A percentile compares a stretch with the other conserved stretches of the same genome.
Evolutionary conservation across 1,140 invertebrate genomes (phyloP).

Genomic region (Capitella teleta): DNA sequence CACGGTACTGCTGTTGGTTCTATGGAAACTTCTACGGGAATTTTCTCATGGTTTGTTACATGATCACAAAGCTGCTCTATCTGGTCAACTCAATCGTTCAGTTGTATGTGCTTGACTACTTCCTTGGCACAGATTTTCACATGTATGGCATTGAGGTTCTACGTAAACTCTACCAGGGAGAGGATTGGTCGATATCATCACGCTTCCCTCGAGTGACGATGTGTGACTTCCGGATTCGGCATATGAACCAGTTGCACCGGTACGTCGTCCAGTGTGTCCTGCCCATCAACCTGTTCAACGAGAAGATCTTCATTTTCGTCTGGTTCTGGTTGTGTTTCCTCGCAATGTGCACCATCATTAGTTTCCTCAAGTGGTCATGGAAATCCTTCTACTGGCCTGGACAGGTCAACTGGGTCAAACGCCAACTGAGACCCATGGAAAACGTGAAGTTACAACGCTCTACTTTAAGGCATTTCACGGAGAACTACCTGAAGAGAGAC

Average conservation of each 20-base stretch:
- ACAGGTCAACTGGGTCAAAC: not conserved
- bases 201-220: conserved; percentile 18
- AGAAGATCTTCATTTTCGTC: conserved; percentile 44
- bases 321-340: conserved; percentile 44
- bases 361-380: conserved; percentile 20
- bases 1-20: not conserved
- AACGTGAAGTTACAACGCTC: not conserved
- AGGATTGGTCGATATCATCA: conserved; percentile 11
- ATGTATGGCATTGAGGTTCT: conserved; percentile 33
- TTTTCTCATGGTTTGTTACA: conserved; percentile 33
- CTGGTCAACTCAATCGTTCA: conserved; percentile 35
- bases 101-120: conserved; percentile 36
- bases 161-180: conserved; percentile 13
- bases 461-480: conserved; percentile 7
- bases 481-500: conserved; percentile 38
- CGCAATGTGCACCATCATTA: conserved; percentile 9
- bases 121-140: conserved; percentile 29
- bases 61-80: conserved; percentile 39
- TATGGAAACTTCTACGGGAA: conserved; percentile 15
- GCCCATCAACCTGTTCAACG: conserved; percentile 21
- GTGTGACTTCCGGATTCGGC: conserved; percentile 18
- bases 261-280: conserved; percentile 20
- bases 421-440: not conserved
- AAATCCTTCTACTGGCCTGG: no score
- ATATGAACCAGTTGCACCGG: conserved; percentile 17